A percentile compares a stretch with the other conserved stretches of the same genome.
phyloP scores from a whole-genome alignment of 2,797 vertebrate species.

The Gymnoscopelus microlampas region DNA sequence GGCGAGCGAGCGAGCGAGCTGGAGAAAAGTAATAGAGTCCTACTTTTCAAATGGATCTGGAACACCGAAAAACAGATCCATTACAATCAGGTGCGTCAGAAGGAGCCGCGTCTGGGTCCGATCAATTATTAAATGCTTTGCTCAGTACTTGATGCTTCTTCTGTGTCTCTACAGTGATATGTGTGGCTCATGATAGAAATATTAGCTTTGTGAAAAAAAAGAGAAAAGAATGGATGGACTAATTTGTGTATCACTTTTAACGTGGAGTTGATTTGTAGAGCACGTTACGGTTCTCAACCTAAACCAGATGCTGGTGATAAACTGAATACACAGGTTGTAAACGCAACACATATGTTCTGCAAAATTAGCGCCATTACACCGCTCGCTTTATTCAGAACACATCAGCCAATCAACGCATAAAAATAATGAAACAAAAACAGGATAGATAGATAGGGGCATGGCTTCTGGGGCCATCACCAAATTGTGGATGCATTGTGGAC shows the following conservation, averaged over 20 bases:
- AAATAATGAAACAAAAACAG: slow-evolving; percentile 58
- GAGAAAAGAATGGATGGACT: neutral
- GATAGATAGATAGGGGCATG: slow-evolving; percentile 28
- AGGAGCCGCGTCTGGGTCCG: slow-evolving; percentile 48
- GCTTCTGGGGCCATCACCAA: slow-evolving; percentile 38
- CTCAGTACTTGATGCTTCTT: slow-evolving; percentile 52
- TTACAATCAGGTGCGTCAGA: slow-evolving; percentile 36
- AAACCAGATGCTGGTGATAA: slow-evolving; percentile 32
- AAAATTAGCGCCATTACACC: slow-evolving; percentile 62
- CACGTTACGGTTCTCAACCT: slow-evolving; percentile 32
- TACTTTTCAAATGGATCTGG: neutral
- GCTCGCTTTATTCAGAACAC: slow-evolving; percentile 53
- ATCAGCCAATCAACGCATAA: slow-evolving; percentile 57
- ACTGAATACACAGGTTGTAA: slow-evolving; percentile 37
- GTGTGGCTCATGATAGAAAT: slow-evolving; percentile 39
- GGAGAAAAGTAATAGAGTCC: slow-evolving; percentile 17
- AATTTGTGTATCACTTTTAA: slow-evolving; percentile 52
- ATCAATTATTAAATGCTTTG: slow-evolving; percentile 60
- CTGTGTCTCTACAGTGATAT: slow-evolving; percentile 42
- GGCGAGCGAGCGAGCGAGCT: neutral
- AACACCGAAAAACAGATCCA: slow-evolving; percentile 28
- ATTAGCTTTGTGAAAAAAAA: slow-evolving; percentile 34
- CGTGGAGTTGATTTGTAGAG: slow-evolving; percentile 35
- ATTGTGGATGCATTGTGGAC: slow-evolving; percentile 26
- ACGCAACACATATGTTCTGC: slow-evolving; percentile 57